Percentiles rank a stretch among this genome's conserved stretches.
Conservation (phyloP, 2,797 vertebrate genomes). For the Siniperca obscura region DNA sequence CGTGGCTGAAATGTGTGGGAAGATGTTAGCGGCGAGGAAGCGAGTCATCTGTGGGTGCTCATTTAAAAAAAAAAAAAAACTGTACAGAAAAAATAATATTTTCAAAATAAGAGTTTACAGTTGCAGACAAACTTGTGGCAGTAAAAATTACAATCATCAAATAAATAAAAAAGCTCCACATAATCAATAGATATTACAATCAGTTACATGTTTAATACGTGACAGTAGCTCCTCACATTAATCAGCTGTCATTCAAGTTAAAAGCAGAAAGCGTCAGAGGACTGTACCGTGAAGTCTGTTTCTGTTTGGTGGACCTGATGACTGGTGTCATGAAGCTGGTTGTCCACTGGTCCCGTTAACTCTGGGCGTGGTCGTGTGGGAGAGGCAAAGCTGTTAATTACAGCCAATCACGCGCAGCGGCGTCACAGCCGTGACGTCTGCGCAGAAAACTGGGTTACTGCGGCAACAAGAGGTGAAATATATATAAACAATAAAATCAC, state of each 20-base stretch:
- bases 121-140: constrained; percentile 15
- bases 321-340: constrained; percentile 1
- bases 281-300: not conserved
- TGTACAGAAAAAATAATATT: constrained; percentile 39
- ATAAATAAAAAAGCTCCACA: constrained; percentile 59
- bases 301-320: not conserved
- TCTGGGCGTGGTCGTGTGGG: not conserved
- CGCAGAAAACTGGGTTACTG: too few relatives aligned
- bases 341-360: not conserved
- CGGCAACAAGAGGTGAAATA: too few relatives aligned
- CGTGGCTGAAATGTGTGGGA: not conserved
- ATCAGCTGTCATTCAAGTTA: constrained; percentile 29
- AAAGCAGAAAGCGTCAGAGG: constrained; percentile 18
- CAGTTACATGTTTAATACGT: constrained; percentile 12
- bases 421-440: too few relatives aligned
- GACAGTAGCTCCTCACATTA: not conserved
- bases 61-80: constrained; percentile 9
- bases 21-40: not conserved
- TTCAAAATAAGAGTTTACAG: constrained; percentile 33
- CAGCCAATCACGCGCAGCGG: not conserved
- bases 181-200: constrained; percentile 53
- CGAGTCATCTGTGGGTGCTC: not conserved
- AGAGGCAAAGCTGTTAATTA: not conserved
- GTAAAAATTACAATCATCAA: constrained; percentile 54
- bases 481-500: too few relatives aligned